These are phyloP conservation scores for Grammomys surdaster DNA, from an alignment of 2,113 vertebrate species.

Conservation along the genomic window DNA sequence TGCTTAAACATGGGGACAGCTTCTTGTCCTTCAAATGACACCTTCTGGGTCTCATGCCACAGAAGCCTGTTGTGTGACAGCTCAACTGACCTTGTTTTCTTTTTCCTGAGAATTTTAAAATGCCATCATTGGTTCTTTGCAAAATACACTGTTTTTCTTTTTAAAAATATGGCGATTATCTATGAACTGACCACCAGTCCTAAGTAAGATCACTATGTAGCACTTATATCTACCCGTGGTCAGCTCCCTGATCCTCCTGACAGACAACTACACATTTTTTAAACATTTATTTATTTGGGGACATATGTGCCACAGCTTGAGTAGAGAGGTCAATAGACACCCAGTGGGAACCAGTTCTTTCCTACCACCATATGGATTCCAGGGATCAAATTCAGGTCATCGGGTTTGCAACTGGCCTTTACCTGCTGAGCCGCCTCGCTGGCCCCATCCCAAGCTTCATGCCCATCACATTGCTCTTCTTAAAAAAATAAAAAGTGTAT, in stretches of 20 bases:
- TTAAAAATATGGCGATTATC: not conserved
- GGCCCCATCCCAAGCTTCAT: not conserved
- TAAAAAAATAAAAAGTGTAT: not conserved
- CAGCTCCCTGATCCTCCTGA: not conserved
- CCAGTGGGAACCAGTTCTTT: not conserved
- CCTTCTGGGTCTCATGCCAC: not conserved
- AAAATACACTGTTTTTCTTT: not conserved
- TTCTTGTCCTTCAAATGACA: not conserved
- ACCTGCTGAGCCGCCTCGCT: not conserved
- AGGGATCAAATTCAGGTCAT: not conserved
- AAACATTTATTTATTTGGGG: not conserved
- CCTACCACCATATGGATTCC: not conserved
- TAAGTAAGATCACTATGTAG: not conserved
- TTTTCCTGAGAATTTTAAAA: conserved; percentile 29
- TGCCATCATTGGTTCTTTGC: not conserved
- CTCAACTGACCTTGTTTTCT: not conserved
- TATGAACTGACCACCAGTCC: not conserved
- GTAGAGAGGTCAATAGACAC: not conserved
- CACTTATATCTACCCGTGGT: not conserved
- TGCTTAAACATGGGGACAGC: not conserved
- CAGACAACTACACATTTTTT: not conserved
- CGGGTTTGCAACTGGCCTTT: not conserved
- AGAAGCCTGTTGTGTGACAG: not conserved
- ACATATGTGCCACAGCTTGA: not conserved
- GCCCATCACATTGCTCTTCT: not conserved